Conservation (phyloP, 1,140 invertebrate species). For the Eciton burchellii region DNA sequence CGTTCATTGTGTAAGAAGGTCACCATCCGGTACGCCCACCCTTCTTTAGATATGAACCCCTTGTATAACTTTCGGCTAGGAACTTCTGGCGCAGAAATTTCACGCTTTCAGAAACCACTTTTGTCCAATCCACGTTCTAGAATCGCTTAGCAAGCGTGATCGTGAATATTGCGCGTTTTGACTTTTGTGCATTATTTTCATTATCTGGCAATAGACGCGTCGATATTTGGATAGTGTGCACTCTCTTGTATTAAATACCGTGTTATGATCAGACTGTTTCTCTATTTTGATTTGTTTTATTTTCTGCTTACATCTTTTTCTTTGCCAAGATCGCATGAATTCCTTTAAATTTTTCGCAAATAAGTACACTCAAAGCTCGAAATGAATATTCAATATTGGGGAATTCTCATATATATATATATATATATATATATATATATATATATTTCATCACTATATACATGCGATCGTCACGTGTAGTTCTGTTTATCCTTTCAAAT, state of each 20-base stretch:
- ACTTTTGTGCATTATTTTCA: background rate
- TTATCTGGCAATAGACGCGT: background rate
- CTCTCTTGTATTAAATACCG: background rate
- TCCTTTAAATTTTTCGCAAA: background rate
- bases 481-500: constrained; percentile 29
- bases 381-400: too few relatives aligned
- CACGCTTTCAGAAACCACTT: constrained; percentile 17
- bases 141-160: constrained; percentile 4
- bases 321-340: background rate
- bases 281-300: background rate
- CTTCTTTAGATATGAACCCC: constrained; percentile 67
- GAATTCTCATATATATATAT: too few relatives aligned
- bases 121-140: background rate
- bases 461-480: constrained; percentile 6
- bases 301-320: background rate
- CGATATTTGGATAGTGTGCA: background rate
- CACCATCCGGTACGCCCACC: constrained; percentile 81
- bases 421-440: too few relatives aligned
- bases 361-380: background rate
- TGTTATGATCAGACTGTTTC: background rate
- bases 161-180: too few relatives aligned
- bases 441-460: background rate
- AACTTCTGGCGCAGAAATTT: constrained; percentile 42
- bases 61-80: constrained; percentile 65
- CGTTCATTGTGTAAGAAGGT: constrained; percentile 85